Evolutionary conservation across 2,888 invertebrate species (phyloP).

Genomic region (Achlya flavicornis): DNA sequence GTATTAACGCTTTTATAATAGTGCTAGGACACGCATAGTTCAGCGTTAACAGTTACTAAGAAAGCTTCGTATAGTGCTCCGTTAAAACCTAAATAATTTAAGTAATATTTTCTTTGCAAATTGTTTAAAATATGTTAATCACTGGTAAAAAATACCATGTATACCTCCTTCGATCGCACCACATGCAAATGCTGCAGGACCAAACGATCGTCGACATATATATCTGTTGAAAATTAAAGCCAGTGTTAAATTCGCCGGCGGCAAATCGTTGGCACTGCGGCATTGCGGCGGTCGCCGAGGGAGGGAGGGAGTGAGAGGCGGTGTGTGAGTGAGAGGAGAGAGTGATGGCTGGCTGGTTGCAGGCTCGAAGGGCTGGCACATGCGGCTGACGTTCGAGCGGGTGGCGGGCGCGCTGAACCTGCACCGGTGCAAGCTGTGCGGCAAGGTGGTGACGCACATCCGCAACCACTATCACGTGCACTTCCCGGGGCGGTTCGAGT

Average conservation of each 20-base stretch:
- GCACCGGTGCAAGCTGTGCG: conserved; percentile 97
- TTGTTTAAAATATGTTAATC: not conserved
- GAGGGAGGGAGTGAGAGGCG: conserved; percentile 25
- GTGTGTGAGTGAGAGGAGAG: conserved; percentile 25
- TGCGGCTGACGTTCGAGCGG: conserved; percentile 97
- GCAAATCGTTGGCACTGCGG: conserved; percentile 24
- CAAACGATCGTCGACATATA: conserved; percentile 22
- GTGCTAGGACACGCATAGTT: conserved; percentile 77
- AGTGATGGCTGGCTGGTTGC: conserved; percentile 84
- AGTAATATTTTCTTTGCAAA: conserved; percentile 10
- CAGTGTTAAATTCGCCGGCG: conserved; percentile 38
- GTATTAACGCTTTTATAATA: conserved; percentile 77
- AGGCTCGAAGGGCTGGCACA: conserved; percentile 98
- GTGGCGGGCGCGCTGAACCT: conserved; percentile 96
- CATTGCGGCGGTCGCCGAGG: conserved; percentile 30
- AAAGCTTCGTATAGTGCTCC: conserved; percentile 74
- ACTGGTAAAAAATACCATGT: not conserved
- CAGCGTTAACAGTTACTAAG: conserved; percentile 67
- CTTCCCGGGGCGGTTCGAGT: conserved; percentile 96
- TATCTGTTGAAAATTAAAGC: not conserved
- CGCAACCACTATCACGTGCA: conserved; percentile 97
- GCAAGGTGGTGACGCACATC: conserved; percentile 97
- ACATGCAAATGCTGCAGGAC: conserved; percentile 54
- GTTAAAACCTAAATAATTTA: conserved; percentile 24
- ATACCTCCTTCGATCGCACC: conserved; percentile 38